A percentile compares a stretch with the other conserved stretches of the same genome.
Conservation (phyloP, 2,888 invertebrate species). For the Galeopsomyia nigrocyanea region DNA sequence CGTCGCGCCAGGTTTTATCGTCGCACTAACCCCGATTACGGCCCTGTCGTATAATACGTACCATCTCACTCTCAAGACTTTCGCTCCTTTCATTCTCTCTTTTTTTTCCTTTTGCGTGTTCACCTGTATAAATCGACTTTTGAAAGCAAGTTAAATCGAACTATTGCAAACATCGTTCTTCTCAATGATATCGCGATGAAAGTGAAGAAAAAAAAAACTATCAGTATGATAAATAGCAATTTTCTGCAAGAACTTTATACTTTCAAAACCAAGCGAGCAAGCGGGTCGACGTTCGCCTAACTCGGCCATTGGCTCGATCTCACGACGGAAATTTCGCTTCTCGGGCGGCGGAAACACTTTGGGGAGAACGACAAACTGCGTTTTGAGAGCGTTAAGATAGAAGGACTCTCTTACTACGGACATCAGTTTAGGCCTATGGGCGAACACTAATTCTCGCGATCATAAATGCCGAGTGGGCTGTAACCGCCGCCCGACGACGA, state of each 20-base stretch:
- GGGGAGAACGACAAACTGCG: slow-evolving; percentile 29
- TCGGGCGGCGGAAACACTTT: slow-evolving; percentile 28
- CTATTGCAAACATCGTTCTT: too few species aligned
- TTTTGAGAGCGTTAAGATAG: slow-evolving; percentile 35
- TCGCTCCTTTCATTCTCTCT: too few species aligned
- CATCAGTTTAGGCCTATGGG: slow-evolving; percentile 20
- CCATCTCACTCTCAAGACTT: slow-evolving; percentile 7
- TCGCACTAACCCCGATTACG: slow-evolving; percentile 47
- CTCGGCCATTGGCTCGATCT: background rate
- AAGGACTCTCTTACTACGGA: background rate
- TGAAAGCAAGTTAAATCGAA: too few species aligned
- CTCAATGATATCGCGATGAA: too few species aligned
- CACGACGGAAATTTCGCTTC: slow-evolving; percentile 31
- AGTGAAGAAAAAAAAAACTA: too few species aligned
- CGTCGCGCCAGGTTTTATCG: slow-evolving; percentile 44
- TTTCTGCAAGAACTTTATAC: too few species aligned
- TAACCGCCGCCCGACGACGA: slow-evolving; percentile 20
- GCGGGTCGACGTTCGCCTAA: background rate
- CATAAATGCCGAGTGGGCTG: slow-evolving; percentile 39
- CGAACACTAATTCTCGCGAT: slow-evolving; percentile 36
- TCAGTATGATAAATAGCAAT: too few species aligned
- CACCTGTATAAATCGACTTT: too few species aligned
- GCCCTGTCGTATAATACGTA: slow-evolving; percentile 42
- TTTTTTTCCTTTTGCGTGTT: too few species aligned
- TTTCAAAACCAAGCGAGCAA: too few species aligned